phyloP scores from a whole-genome alignment of 2,113 vertebrate genomes.

The Gambusia affinis region DNA sequence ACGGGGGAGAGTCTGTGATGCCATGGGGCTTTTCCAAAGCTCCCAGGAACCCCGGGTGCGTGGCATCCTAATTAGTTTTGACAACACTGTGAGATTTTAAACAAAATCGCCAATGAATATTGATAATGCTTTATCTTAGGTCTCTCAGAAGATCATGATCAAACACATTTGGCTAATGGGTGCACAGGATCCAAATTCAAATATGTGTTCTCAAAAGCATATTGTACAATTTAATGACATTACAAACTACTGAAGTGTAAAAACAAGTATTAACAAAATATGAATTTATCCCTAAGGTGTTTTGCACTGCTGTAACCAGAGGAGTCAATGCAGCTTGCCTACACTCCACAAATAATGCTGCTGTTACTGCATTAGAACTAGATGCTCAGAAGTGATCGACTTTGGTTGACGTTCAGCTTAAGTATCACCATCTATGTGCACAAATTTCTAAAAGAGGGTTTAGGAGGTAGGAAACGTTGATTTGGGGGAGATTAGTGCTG shows the following conservation, averaged over 20 bases:
- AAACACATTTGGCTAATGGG: background rate
- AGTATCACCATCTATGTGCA: background rate
- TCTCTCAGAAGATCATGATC: background rate
- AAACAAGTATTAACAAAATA: background rate
- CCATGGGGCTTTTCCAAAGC: too few relatives aligned
- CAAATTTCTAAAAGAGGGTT: background rate
- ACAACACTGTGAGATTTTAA: too few relatives aligned
- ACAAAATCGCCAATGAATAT: too few relatives aligned
- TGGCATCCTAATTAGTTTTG: too few relatives aligned
- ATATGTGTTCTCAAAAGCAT: background rate
- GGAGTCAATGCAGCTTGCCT: background rate
- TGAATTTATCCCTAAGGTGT: background rate
- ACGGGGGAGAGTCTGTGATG: too few relatives aligned
- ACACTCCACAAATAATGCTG: background rate
- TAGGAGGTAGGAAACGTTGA: background rate
- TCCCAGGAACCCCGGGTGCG: too few relatives aligned
- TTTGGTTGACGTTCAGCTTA: background rate
- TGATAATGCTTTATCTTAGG: background rate
- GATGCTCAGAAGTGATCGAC: background rate
- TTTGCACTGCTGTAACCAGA: background rate
- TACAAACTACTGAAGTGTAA: background rate
- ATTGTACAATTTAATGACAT: background rate
- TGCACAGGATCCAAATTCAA: background rate
- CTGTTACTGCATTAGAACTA: background rate
- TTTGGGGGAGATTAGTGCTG: background rate